phyloP scores from a whole-genome alignment of 2,113 vertebrate species.

The Psittacara wagleri region DNA sequence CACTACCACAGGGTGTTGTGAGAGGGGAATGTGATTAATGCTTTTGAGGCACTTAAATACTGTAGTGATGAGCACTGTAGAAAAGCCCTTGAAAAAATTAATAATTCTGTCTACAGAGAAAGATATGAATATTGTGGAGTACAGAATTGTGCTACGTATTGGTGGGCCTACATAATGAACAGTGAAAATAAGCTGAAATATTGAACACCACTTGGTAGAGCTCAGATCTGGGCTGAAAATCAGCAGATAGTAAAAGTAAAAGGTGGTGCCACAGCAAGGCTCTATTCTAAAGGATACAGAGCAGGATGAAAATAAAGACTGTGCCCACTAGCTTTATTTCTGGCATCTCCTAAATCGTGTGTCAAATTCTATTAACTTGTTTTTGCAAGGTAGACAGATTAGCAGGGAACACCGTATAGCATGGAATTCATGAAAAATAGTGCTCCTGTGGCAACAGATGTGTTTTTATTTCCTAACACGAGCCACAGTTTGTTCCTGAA shows the following conservation, averaged over 20 bases:
- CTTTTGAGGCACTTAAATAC: conserved; percentile 14
- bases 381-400: background rate
- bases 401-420: rapidly evolving
- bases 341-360: background rate
- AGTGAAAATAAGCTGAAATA: background rate
- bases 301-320: background rate
- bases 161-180: background rate
- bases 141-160: background rate
- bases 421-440: background rate
- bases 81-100: conserved; percentile 9
- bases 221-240: background rate
- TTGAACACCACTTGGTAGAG: background rate
- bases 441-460: background rate
- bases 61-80: background rate
- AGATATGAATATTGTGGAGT: background rate
- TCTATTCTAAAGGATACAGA: background rate
- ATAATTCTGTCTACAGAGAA: background rate
- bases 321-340: background rate
- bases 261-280: background rate
- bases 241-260: background rate
- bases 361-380: background rate
- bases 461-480: background rate
- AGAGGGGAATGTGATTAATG: background rate
- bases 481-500: background rate
- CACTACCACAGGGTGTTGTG: background rate